Base-by-base conservation (phyloP, 2,797 vertebrate species). In the Alfaro cultratus region DNA sequence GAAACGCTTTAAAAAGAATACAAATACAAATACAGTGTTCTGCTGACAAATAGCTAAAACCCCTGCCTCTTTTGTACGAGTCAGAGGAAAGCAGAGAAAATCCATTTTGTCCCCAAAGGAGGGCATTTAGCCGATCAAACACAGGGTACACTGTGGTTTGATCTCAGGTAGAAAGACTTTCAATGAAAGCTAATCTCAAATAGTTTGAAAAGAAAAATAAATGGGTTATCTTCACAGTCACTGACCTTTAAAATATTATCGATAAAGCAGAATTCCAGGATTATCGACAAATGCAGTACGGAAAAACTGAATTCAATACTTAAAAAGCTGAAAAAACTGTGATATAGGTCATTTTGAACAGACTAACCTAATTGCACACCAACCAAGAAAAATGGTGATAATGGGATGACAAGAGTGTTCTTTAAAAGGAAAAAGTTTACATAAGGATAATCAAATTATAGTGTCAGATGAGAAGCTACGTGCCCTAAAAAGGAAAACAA, bases 101-200 rank as follows among this genome's bases (percentile, higher is more conserved):
- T 10, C 4, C 29, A 45, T 55, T 81, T 47, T 39, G 41, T 72
- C 75, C 79, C 47, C 70, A 0, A 15, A 70, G 78, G 67, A 64
- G 73, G 75, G 80, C 80, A 81, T 49, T 76, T 34, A 45, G 7
- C 0, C 62, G 57, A 78, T 80, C 47, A 75, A 78, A 82, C 29
- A 79, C 57, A 43, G 75, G 88, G 76, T 26, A 80, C 76, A 41
- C 15, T 60, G 74, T 9, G 43, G 57, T 73, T 86, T 16, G 0
- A 67, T 18, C 53, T 73, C 23, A 43, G 16, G n/a, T 13, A 18
- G 53, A 74, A 75, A 68, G 12, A 67, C 3, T 0, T 46, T 21
- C 2, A 1, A 67, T 53, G 8, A 31, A 81, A 76, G 45, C 29
- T 21, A 16, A 47, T 49, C 15, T 72, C 5, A 12, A 36, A 80